Percentiles rank a stretch among this genome's conserved stretches.
Conservation (phyloP, 92 coral and sea anemone species). For the Epizoanthus scotinus region DNA sequence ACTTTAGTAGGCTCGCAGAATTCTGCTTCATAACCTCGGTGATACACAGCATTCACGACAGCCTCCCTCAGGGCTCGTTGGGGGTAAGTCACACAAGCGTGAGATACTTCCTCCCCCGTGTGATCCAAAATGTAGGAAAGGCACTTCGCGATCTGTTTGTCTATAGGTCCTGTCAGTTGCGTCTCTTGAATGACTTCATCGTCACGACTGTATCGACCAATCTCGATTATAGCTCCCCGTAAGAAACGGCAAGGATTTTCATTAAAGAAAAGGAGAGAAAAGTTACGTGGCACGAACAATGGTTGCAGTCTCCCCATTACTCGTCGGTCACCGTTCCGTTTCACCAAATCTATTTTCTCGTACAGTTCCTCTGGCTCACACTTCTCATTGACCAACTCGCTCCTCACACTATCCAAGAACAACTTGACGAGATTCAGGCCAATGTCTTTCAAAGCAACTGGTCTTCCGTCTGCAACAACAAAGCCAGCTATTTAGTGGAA, state of each 20-base stretch:
- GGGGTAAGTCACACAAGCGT: conserved; percentile 68
- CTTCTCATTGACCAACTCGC: conserved; percentile 41
- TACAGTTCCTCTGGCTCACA: conserved; percentile 14
- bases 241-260: conserved; percentile 52
- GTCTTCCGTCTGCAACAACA: conserved; percentile 31
- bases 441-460: conserved; percentile 40
- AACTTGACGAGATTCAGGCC: conserved; percentile 40
- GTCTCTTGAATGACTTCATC: conserved; percentile 56
- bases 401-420: conserved; percentile 51
- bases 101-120: conserved; percentile 63
- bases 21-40: conserved; percentile 71
- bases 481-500: neutral
- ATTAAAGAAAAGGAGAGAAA: conserved; percentile 65
- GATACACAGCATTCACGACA: conserved; percentile 79
- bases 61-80: conserved; percentile 70
- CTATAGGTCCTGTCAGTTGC: conserved; percentile 56
- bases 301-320: conserved; percentile 41
- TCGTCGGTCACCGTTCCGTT: conserved; percentile 44
- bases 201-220: conserved; percentile 62
- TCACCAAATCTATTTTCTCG: conserved; percentile 50
- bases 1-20: conserved; percentile 63
- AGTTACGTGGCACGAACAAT: conserved; percentile 56
- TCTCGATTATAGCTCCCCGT: conserved; percentile 74
- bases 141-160: conserved; percentile 55
- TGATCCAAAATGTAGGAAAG: conserved; percentile 52